A percentile compares a stretch with the other conserved stretches of the same genome.
phyloP scores from a whole-genome alignment of 2,888 invertebrate species.

The Trisateles emortualis region DNA sequence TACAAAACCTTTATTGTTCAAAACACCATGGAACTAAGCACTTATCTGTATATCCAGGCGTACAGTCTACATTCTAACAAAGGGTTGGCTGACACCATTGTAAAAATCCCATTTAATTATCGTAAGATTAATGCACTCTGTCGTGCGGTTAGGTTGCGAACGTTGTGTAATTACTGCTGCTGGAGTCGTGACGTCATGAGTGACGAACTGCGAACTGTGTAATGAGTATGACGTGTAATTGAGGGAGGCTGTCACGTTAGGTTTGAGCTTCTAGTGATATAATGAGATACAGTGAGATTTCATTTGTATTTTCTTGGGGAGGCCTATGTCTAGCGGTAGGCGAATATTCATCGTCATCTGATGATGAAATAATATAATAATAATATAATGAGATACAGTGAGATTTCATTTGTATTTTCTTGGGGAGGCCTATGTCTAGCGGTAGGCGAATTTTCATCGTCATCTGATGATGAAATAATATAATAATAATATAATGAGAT shows the following conservation, averaged over 20 bases:
- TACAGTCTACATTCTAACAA: conserved; percentile 6
- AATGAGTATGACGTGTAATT: conserved; percentile 29
- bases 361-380: no score
- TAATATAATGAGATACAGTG: background rate
- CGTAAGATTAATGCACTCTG: conserved; percentile 30
- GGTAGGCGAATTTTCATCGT: no score
- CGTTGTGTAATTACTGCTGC: conserved; percentile 35
- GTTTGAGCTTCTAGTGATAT: background rate
- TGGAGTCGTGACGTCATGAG: conserved; percentile 19
- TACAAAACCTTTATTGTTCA: background rate
- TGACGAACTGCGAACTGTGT: conserved; percentile 18
- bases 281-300: no score
- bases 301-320: background rate
- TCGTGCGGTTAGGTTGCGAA: conserved; percentile 23
- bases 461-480: no score
- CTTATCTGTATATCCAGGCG: background rate
- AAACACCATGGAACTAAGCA: conserved; percentile 7
- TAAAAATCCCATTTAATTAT: conserved; percentile 35
- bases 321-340: no score
- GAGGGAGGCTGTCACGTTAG: conserved; percentile 5
- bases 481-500: background rate
- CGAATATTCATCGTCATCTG: no score
- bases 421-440: no score
- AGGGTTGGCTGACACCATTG: conserved; percentile 18
- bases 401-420: background rate